phyloP scores from a whole-genome alignment of 2,113 vertebrate species.

The Haemorhous mexicanus region DNA sequence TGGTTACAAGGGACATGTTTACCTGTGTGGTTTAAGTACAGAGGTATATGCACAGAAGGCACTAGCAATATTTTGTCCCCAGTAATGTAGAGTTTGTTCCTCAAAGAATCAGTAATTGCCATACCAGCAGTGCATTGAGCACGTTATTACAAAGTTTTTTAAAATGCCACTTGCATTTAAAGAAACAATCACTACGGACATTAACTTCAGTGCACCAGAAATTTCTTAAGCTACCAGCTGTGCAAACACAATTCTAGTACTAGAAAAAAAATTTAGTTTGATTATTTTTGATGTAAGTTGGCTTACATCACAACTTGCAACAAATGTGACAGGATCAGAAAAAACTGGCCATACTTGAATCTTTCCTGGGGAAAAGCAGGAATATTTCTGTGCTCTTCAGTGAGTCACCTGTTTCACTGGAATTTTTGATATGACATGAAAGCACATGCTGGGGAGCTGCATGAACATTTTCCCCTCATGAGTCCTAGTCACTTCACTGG shows the following conservation, averaged over 20 bases:
- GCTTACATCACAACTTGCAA: background rate
- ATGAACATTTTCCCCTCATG: background rate
- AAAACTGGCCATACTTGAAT: background rate
- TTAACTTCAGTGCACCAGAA: background rate
- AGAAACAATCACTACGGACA: background rate
- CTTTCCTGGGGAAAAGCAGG: background rate
- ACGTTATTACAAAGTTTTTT: background rate
- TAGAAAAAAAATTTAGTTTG: background rate
- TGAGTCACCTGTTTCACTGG: background rate
- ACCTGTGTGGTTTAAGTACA: background rate
- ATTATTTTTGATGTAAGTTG: background rate
- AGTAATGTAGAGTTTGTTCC: background rate
- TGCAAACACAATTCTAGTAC: background rate
- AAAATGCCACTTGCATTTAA: background rate
- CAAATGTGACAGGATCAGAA: background rate
- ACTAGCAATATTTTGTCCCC: background rate
- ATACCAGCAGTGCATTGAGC: background rate
- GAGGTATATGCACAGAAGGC: background rate
- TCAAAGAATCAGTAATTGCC: background rate
- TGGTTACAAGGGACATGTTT: background rate
- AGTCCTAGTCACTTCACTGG: no score
- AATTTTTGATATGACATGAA: background rate
- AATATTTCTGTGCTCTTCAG: background rate
- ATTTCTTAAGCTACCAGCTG: background rate
- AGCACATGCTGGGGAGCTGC: accelerated